Base-by-base conservation (phyloP, 2,797 vertebrate species). In the Dryobates pubescens region DNA sequence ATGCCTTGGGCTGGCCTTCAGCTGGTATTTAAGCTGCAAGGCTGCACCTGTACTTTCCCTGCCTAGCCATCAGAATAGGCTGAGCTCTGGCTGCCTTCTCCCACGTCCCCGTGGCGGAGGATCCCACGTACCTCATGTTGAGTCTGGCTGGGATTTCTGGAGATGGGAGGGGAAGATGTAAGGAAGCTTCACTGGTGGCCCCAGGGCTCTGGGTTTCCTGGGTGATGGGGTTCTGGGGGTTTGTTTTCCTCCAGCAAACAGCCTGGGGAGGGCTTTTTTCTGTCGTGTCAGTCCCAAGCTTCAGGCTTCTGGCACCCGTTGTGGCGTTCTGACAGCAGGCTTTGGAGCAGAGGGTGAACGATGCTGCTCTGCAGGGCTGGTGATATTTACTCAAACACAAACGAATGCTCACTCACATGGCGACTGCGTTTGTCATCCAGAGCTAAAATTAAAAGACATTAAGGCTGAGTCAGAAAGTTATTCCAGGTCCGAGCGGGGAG, bases 401-500 rank as follows among this genome's bases (percentile, higher is more conserved):
- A 95, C 97, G 95, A 96, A 64, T 9, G 2, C 81, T 82, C 68
- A 73, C 93, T 96, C 96, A 97, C 94, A 81, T 87, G 87, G 92
- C 1, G 6, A 86, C 87, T 86, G 20, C 58, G 95, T 96, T 97
- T 96, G 96, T 97, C 97, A 97, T 95, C 80, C 83, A n/a, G 70
- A 82, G 91, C 95, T 96, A 97, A 97, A 97, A 96, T 96, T 97
- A 97, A 97, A 93, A 96, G 93, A 95, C 94, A 89, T 77, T 89
- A 87, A 87, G 95, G 70, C 95, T 97, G 97, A 97, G 94, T 97
- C 97, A 97, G 90, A 97, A 89, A 96, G 96, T 95, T 97, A 95
- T 98, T 97, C 97, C 90, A 57, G 91, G 67, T 41, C 29, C 6
- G 30, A 90, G 70, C 2, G 7, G 73, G 89, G 63, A 91, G 81